Conservation (phyloP, 2,113 vertebrate species). For the Prionailurus bengalensis region DNA sequence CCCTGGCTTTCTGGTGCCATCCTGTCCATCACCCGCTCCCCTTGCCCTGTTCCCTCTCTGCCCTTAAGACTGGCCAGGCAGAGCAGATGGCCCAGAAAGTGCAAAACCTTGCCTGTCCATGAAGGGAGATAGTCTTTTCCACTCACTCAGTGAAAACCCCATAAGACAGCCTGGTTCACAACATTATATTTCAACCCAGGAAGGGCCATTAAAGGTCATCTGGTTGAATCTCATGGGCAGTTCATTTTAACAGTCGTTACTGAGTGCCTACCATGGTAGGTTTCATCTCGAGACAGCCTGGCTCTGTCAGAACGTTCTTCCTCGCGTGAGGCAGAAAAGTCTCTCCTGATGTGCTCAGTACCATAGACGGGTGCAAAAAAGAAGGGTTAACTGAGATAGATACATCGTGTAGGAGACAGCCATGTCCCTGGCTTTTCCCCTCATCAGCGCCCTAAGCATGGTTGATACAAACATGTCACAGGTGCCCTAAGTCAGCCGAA, state of each 20-base stretch:
- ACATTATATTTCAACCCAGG: neutral
- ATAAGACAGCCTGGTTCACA: neutral
- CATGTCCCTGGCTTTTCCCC: neutral
- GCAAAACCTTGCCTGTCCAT: rapidly evolving
- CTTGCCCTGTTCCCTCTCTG: rapidly evolving
- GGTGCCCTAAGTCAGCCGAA: neutral
- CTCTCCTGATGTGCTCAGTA: neutral
- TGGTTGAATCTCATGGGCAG: neutral
- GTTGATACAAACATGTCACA: rapidly evolving
- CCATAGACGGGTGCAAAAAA: neutral
- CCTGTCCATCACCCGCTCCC: neutral
- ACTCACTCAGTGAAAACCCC: neutral
- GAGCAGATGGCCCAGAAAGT: neutral
- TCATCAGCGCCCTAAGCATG: neutral
- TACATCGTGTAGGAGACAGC: rapidly evolving
- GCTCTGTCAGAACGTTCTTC: neutral
- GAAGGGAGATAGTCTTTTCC: neutral
- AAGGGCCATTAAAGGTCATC: neutral
- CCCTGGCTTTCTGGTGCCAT: neutral
- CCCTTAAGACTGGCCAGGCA: neutral
- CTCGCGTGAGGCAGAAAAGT: neutral
- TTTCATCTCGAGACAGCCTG: neutral
- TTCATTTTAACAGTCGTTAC: neutral
- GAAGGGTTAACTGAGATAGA: neutral
- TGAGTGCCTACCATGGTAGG: neutral